Percentiles rank a stretch among this genome's conserved stretches.
These are phyloP conservation scores for Drosophila quinaria DNA, from an alignment of 2,888 invertebrate species.

Conservation along the genomic window DNA sequence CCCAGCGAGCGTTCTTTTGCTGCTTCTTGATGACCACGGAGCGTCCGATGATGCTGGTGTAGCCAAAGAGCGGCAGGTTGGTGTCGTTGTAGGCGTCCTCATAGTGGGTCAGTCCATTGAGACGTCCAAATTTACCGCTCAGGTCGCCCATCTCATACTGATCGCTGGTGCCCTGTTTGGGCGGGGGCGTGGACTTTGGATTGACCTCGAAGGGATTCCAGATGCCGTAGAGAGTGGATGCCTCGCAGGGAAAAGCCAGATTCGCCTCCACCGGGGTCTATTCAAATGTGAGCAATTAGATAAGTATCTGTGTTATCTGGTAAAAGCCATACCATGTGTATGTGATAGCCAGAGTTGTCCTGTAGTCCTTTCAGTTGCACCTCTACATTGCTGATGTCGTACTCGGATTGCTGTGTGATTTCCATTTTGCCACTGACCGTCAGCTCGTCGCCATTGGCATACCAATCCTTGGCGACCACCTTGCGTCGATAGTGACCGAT, in stretches of 20 bases:
- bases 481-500: slow-evolving; percentile 91
- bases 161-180: slow-evolving; percentile 91
- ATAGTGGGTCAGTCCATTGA: slow-evolving; percentile 89
- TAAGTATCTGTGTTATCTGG: no score
- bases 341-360: slow-evolving; percentile 91
- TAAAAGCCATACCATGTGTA: slow-evolving; percentile 96
- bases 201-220: slow-evolving; percentile 94
- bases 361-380: slow-evolving; percentile 91
- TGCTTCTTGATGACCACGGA: slow-evolving; percentile 94
- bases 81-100: slow-evolving; percentile 91
- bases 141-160: slow-evolving; percentile 95
- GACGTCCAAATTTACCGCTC: slow-evolving; percentile 93
- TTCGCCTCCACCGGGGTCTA: slow-evolving; percentile 94
- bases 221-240: slow-evolving; percentile 92
- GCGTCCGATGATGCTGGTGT: slow-evolving; percentile 93
- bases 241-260: slow-evolving; percentile 95
- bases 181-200: slow-evolving; percentile 88
- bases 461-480: slow-evolving; percentile 95
- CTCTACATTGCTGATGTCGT: slow-evolving; percentile 92
- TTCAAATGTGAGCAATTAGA: slow-evolving; percentile 38
- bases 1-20: slow-evolving; percentile 90
- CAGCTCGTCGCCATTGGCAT: slow-evolving; percentile 90
- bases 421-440: slow-evolving; percentile 91
- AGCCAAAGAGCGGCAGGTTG: slow-evolving; percentile 92
- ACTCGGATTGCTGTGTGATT: slow-evolving; percentile 94